phyloP scores from a whole-genome alignment of 1,140 invertebrate species.

The Calycopis cecrops region DNA sequence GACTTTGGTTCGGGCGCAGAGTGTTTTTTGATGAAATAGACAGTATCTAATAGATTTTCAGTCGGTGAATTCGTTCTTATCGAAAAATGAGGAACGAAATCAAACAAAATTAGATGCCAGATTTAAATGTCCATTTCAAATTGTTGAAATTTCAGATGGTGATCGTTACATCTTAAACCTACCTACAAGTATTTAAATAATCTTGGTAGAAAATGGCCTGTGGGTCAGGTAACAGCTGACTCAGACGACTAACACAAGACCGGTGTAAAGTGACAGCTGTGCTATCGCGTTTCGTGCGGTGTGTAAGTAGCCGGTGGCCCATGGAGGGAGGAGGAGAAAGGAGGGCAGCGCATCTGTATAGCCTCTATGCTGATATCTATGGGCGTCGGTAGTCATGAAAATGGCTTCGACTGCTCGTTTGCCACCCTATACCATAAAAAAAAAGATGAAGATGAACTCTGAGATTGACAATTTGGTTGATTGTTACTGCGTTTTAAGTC shows the following conservation, averaged over 20 bases:
- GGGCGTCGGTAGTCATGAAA: too few relatives aligned
- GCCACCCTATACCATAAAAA: too few relatives aligned
- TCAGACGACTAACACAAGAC: background rate
- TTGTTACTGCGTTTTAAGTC: background rate
- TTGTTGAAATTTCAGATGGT: background rate
- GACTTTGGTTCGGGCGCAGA: too few relatives aligned
- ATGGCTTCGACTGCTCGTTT: too few relatives aligned
- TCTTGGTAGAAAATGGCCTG: background rate
- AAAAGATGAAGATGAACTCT: background rate
- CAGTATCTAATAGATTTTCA: slow-evolving; percentile 13
- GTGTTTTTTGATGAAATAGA: too few relatives aligned
- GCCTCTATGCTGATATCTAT: too few relatives aligned
- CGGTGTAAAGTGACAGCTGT: too few relatives aligned
- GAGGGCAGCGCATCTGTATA: too few relatives aligned
- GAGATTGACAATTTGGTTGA: background rate
- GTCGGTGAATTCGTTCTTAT: slow-evolving; percentile 10
- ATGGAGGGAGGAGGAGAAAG: too few relatives aligned
- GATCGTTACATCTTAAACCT: slow-evolving; percentile 10
- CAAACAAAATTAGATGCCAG: slow-evolving; percentile 14
- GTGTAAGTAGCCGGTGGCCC: too few relatives aligned
- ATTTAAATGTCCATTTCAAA: slow-evolving; percentile 7
- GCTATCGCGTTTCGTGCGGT: too few relatives aligned
- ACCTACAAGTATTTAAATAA: slow-evolving; percentile 11
- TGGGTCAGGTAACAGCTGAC: slow-evolving; percentile 5
- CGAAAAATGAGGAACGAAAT: slow-evolving; percentile 14